Evolutionary conservation across 92 coral and sea anemone species (phyloP).

Genomic region (Palythoa grandis): DNA sequence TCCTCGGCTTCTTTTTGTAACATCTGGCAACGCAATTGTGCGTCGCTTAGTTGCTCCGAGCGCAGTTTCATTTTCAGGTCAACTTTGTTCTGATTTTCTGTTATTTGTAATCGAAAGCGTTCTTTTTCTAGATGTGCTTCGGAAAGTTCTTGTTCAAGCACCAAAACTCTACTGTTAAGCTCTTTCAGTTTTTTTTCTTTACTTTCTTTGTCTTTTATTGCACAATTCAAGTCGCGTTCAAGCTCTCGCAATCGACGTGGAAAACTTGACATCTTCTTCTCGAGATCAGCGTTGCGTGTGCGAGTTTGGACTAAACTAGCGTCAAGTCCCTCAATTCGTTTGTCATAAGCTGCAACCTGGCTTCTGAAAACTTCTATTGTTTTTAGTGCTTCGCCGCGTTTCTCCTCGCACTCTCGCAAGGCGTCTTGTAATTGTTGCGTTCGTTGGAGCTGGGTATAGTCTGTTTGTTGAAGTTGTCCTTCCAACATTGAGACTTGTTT

Average conservation of each 20-base stretch:
- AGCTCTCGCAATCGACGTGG: constrained; percentile 55
- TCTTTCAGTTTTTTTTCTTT: constrained; percentile 48
- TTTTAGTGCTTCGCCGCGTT: constrained; percentile 23
- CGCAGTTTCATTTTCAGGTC: constrained; percentile 43
- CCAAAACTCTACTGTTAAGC: constrained; percentile 42
- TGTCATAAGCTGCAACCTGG: constrained; percentile 30
- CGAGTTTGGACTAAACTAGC: constrained; percentile 54
- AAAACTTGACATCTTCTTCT: constrained; percentile 61
- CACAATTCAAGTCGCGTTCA: constrained; percentile 59
- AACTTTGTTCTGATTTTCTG: constrained; percentile 65
- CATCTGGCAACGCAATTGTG: constrained; percentile 59
- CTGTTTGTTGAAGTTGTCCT: constrained; percentile 33
- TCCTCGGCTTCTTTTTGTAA: constrained; percentile 60
- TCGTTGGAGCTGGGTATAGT: constrained; percentile 24
- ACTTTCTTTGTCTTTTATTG: constrained; percentile 54
- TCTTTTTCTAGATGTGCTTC: constrained; percentile 73
- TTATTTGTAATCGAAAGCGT: constrained; percentile 52
- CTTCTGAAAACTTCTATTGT: constrained; percentile 29
- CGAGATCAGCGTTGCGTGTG: constrained; percentile 72
- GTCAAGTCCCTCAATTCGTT: constrained; percentile 36
- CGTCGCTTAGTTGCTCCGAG: constrained; percentile 56
- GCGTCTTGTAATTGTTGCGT: constrained; percentile 41
- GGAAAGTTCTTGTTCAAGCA: constrained; percentile 61
- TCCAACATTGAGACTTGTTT: not conserved
- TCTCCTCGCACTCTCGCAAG: constrained; percentile 24